phyloP scores from a whole-genome alignment of 2,888 invertebrate genomes.

The Tachina fera region DNA sequence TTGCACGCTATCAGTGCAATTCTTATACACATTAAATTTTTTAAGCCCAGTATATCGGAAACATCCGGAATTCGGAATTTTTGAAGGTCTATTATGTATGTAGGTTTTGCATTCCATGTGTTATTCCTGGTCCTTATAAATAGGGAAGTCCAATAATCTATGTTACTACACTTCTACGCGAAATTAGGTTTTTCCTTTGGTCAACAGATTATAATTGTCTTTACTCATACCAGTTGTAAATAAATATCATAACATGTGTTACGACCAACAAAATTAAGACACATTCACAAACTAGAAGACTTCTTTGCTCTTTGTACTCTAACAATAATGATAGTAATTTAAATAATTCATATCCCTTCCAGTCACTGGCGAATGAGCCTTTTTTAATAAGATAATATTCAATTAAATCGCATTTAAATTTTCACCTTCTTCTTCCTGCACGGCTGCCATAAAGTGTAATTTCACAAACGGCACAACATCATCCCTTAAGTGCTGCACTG shows the following conservation, averaged over 20 bases:
- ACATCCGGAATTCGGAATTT: too few species aligned
- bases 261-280: conserved; percentile 39
- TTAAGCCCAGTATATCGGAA: too few species aligned
- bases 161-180: too few species aligned
- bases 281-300: background rate
- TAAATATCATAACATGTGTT: conserved; percentile 58
- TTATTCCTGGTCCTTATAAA: too few species aligned
- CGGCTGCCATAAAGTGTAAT: conserved; percentile 14
- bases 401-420: conserved; percentile 80
- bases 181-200: background rate
- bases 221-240: background rate
- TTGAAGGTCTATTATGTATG: too few species aligned
- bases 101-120: too few species aligned
- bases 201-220: background rate
- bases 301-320: background rate
- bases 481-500: conserved; percentile 60
- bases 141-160: too few species aligned
- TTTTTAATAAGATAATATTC: conserved; percentile 72
- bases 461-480: conserved; percentile 24
- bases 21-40: too few species aligned
- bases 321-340: conserved; percentile 55
- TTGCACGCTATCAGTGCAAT: too few species aligned
- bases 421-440: conserved; percentile 60
- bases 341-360: conserved; percentile 55
- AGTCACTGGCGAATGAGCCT: conserved; percentile 37